Evolutionary conservation across 2,113 vertebrate genomes (phyloP).

Genomic region (Falco punctatus): DNA sequence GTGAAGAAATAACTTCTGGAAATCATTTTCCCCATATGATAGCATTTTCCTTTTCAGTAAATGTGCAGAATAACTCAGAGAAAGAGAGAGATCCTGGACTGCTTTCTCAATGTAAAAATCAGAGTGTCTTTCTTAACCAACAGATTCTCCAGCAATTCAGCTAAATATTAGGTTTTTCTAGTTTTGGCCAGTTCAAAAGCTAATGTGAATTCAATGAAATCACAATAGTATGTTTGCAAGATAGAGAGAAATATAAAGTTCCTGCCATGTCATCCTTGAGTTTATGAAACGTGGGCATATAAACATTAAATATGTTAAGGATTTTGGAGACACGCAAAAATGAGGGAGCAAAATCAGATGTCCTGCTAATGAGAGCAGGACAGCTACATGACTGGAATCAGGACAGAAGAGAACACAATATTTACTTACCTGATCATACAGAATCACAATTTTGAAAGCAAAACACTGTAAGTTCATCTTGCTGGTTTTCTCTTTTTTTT

Average conservation of each 20-base stretch:
- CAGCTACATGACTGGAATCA: background rate
- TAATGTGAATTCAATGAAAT: background rate
- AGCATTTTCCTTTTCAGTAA: constrained; percentile 47
- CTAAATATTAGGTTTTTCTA: background rate
- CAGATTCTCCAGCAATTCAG: background rate
- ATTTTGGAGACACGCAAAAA: background rate
- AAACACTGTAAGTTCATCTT: background rate
- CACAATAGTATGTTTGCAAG: background rate
- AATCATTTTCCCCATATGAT: constrained; percentile 73
- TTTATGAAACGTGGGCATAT: background rate
- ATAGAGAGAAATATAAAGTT: background rate
- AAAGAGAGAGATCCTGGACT: background rate
- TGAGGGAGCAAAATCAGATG: background rate
- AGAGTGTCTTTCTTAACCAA: background rate
- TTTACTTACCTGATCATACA: background rate
- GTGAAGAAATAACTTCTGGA: constrained; percentile 67
- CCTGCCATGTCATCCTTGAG: background rate
- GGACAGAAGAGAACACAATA: background rate
- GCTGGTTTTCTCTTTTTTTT: background rate
- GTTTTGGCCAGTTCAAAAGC: background rate
- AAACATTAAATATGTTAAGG: background rate
- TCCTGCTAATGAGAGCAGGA: background rate
- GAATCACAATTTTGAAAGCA: background rate
- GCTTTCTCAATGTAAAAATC: background rate
- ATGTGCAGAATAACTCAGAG: constrained; percentile 70